Evolutionary conservation across 2,888 invertebrate species (phyloP).

Genomic region (Melangyna quadrimaculata): DNA sequence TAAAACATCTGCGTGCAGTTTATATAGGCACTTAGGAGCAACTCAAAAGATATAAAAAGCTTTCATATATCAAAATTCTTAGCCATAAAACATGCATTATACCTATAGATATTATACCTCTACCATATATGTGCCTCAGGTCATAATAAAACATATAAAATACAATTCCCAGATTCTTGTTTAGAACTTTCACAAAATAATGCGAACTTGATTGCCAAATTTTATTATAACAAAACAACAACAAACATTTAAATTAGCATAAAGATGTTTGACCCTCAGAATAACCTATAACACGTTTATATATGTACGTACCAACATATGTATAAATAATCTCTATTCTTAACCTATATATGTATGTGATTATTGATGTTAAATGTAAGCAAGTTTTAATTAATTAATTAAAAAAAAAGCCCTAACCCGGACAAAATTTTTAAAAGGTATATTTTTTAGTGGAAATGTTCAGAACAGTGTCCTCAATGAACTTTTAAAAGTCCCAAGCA

Average conservation of each 20-base stretch:
- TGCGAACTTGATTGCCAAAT: background rate
- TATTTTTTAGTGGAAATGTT: too few relatives aligned
- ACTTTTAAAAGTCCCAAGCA: too few relatives aligned
- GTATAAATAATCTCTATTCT: too few relatives aligned
- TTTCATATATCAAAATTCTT: constrained; percentile 19
- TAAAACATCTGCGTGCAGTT: background rate
- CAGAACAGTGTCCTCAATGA: too few relatives aligned
- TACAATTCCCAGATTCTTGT: background rate
- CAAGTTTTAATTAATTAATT: too few relatives aligned
- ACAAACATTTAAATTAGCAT: background rate
- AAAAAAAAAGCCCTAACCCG: too few relatives aligned
- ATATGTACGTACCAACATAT: too few relatives aligned
- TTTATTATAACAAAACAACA: background rate
- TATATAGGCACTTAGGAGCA: background rate
- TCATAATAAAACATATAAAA: background rate
- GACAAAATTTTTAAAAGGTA: too few relatives aligned
- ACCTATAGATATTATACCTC: background rate
- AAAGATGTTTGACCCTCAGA: background rate
- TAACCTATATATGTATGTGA: too few relatives aligned
- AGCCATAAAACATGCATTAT: constrained; percentile 4
- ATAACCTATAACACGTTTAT: too few relatives aligned
- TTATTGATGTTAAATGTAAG: too few relatives aligned
- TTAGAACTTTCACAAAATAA: constrained; percentile 5
- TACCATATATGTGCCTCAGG: background rate
- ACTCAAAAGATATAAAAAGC: background rate